Percentiles rank a stretch among this genome's conserved stretches.
These are phyloP conservation scores for Nerophis ophidion DNA, from an alignment of 2,113 vertebrate genomes.

Conservation along the genomic window DNA sequence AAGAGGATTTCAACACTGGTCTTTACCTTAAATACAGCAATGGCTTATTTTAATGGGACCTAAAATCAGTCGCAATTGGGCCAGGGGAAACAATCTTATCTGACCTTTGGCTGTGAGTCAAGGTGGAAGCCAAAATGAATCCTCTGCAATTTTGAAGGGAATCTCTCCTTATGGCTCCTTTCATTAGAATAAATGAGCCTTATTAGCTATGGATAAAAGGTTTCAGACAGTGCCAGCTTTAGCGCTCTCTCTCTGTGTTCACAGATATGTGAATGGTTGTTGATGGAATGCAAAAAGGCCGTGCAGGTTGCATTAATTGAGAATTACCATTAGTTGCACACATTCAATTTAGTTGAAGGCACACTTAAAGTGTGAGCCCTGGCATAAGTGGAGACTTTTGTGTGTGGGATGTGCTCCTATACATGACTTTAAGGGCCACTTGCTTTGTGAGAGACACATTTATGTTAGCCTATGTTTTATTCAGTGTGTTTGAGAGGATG, in stretches of 20 bases:
- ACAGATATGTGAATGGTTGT: slow-evolving; percentile 35
- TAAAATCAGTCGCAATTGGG: slow-evolving; percentile 17
- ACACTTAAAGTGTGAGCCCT: slow-evolving; percentile 45
- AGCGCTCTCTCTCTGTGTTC: slow-evolving; percentile 20
- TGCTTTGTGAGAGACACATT: slow-evolving; percentile 25
- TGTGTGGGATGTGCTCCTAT: slow-evolving; percentile 22
- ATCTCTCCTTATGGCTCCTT: slow-evolving; percentile 55
- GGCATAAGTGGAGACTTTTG: slow-evolving; percentile 48
- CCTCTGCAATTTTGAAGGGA: slow-evolving; percentile 36
- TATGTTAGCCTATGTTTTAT: slow-evolving; percentile 9
- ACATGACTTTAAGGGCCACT: slow-evolving; percentile 20
- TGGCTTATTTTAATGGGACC: slow-evolving; percentile 23
- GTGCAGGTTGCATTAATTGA: slow-evolving; percentile 38
- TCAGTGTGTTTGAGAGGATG: slow-evolving; percentile 8
- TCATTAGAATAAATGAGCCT: slow-evolving; percentile 62
- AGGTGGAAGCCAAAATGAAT: slow-evolving; percentile 42
- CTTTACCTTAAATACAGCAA: slow-evolving; percentile 13
- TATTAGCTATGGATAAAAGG: slow-evolving; percentile 62
- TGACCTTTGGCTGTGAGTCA: slow-evolving; percentile 59
- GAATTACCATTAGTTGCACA: slow-evolving; percentile 38
- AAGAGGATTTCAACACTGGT: slow-evolving; percentile 25
- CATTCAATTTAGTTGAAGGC: slow-evolving; percentile 29
- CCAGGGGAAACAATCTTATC: slow-evolving; percentile 18
- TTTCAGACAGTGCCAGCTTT: slow-evolving; percentile 50
- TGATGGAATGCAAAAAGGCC: slow-evolving; percentile 52